Evolutionary conservation across 2,113 vertebrate genomes (phyloP).

Genomic region (Scortum barcoo): DNA sequence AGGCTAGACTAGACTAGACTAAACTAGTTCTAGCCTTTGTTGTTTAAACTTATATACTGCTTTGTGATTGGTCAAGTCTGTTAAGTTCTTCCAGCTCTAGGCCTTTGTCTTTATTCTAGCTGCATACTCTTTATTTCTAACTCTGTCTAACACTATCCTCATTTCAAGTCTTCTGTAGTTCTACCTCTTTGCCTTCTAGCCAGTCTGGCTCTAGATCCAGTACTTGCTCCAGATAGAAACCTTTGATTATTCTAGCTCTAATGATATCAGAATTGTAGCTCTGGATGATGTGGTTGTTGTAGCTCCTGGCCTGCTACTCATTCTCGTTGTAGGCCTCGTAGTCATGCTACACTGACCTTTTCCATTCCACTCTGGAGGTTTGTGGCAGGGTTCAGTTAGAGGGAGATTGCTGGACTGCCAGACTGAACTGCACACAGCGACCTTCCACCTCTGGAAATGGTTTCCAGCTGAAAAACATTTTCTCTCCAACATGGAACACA

Average conservation of each 20-base stretch:
- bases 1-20: too few relatives aligned
- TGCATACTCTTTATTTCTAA: background rate
- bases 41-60: too few relatives aligned
- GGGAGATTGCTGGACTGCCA: slow-evolving; percentile 26
- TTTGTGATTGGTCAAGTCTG: too few relatives aligned
- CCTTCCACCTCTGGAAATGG: slow-evolving; percentile 50
- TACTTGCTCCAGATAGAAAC: background rate
- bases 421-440: slow-evolving; percentile 16
- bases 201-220: background rate
- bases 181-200: background rate
- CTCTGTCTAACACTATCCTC: background rate
- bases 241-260: background rate
- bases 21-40: too few relatives aligned
- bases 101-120: background rate
- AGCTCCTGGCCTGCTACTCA: background rate
- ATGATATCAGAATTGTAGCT: background rate
- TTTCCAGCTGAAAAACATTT: slow-evolving; percentile 52
- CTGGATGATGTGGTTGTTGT: background rate
- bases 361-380: background rate
- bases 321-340: background rate
- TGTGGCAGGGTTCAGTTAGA: background rate
- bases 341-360: slow-evolving; percentile 25
- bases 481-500: slow-evolving; percentile 44
- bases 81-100: background rate
- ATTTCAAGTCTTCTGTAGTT: background rate